Evolutionary conservation across 2,797 vertebrate genomes (phyloP), one percentile per base, ranked within the genome.

Genomic region (Cuculus canorus): DNA sequence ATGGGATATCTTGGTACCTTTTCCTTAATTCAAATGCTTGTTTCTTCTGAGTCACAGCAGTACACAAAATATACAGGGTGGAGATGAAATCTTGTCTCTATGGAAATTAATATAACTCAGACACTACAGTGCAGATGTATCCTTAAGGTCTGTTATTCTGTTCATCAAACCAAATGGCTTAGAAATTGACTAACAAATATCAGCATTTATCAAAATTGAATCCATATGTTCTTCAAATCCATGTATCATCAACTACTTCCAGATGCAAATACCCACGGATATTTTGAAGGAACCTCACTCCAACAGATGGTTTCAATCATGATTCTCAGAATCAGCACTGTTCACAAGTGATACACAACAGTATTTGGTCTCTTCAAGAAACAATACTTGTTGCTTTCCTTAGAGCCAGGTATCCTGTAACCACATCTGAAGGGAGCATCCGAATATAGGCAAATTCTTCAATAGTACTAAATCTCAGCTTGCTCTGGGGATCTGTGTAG

Each of bases 401-500:
- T 50, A 99, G 97, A 25, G 99, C 97, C 93, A 99, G 98, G 97
- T 99, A 99, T 90, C 99, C 99, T 0, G 98, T 98, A 75, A 99
- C 98, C 12, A 99, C 99, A 56, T 99, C 99, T 6, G 99, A 98
- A 25, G 99, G 99, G 76, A 99, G 98, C 96, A 99, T 99, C 75
- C 99, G 98, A 82, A 99, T 99, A 88, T 99, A 99, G 78, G 99
- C 98, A 96, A 99, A 99, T 97, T 99, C 99, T 89, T 99, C 99
- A 0, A 98, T 98, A 23, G 98, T 99, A 70, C 99, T 99, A 96
- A 99, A 99, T 56, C 99, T 98, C 57, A 99, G 98, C 97, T 99
- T 99, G 89, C 99, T 99, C 98, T 99, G 99, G 56, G 99, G 99
- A 96, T 99, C 99, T 27, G 99, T 99, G 96, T 99, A 99, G 97